Base-by-base conservation (phyloP, 2,113 vertebrate species). In the Xenus cinereus region DNA sequence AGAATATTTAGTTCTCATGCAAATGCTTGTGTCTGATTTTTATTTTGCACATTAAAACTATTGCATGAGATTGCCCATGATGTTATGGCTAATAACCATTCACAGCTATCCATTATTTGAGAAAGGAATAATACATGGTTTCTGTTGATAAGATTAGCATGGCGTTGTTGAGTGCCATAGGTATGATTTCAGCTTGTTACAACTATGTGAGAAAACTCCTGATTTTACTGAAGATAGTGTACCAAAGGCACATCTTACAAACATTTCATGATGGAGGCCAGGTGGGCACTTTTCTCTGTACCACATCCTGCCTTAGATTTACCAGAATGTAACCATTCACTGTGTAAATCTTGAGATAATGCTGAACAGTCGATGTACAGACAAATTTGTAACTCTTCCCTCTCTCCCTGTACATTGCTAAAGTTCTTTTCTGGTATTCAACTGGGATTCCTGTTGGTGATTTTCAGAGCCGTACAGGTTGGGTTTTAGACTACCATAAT, bases 351-450 rank as follows among this genome's bases (percentile, higher is more conserved):
- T 73, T 71, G 35, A 74, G 23, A 48, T 1, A 74, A 37, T 72
- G 5, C 3, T 46, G 20, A 91, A 76, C 8, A 41, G 7, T 4
- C 19, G 8, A 21, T 16, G 66, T 12, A 45, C 11, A 54, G 37
- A 59, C 26, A 71, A 56, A 50, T n/a, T 33, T 59, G 2, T 45
- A 60, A n/a, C 28, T 76, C 28, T 32, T 60, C 56, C 14, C 12
- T 74, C 14, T 17, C 12, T n/a, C 27, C 32, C 28, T n/a, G 14
- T 8, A 16, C 0, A 0, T 63, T 79, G 37, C 6, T 74, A 6
- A 60, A 50, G 32, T 75, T 60, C 26, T 60, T 63, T 78, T 68
- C 33, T 68, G 51, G 9, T n/a, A 15, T 66, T 71, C 54, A 27
- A 21, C 23, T 67, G 13, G 9, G 33, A 63, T 74, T 89, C 21